Base-by-base conservation (phyloP, 1,140 invertebrate genomes). In the Paraescarpia echinospica region DNA sequence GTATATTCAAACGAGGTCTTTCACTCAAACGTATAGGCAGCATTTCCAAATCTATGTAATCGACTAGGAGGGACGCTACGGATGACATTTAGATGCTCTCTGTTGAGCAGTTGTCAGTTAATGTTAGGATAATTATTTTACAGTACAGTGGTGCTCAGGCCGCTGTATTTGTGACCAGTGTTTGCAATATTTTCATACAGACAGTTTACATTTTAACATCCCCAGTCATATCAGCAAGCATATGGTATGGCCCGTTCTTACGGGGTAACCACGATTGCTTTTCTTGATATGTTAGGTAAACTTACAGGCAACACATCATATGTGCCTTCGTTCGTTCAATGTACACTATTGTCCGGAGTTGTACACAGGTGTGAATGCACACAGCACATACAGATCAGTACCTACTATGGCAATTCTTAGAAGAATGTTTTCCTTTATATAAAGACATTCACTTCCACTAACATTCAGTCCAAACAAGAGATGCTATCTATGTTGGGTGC, bases 61-160 rank as follows among this genome's bases (percentile, higher is more conserved):
- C 59, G 59, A 77, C 59, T 22, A 12, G 22, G 59, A 77, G 18
- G 2, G 22, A 77, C 59, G 22, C 4, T 27, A 2, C 27, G 14
- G 59, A 77, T 77, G 18, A 77, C 59, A 27, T 27, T 31, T 77
- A 27, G 59, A 18, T 27, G 59, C 59, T 77, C 59, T 27, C 59
- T 77, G 59, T 77, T 77, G 1, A 77, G 59, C 59, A 18, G 59
- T 77, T 27, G 22, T 77, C 59, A 27, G 59, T 77, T 77, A 77
- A 77, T 77, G 59, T 77, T 77, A 77, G 59, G 59, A 77, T 77
- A 77, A 77, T 77, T 77, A 77, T 77, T 77, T 77, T 77, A 77
- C 59, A 77, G 59, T 77, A 77, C 59, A 77, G 59, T 18, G 59
- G 12, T 77, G 59, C 22, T 27, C 59, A 31, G 2, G 59, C 4